Evolutionary conservation across 1,140 invertebrate genomes (phyloP).

Genomic region (Drosophila simulans): DNA sequence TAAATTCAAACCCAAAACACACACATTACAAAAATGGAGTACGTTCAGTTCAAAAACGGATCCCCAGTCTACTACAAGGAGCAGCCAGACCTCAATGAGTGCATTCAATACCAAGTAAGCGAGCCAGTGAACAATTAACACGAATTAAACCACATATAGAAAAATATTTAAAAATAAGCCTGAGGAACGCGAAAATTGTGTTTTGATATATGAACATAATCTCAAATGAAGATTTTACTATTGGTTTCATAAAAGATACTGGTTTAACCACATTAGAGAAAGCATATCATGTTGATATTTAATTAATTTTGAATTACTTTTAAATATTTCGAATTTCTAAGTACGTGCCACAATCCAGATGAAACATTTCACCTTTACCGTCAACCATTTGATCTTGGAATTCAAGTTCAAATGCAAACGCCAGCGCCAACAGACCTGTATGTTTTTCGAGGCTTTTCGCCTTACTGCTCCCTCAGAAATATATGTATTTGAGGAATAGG

Average conservation of each 20-base stretch:
- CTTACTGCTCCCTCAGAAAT: slow-evolving; percentile 32
- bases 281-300: no score
- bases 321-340: slow-evolving; percentile 18
- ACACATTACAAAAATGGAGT: slow-evolving; percentile 78
- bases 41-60: slow-evolving; percentile 84
- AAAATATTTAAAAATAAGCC: not conserved
- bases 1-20: slow-evolving; percentile 64
- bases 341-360: slow-evolving; percentile 6
- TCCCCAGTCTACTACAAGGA: slow-evolving; percentile 84
- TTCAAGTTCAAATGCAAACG: slow-evolving; percentile 76
- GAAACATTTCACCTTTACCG: slow-evolving; percentile 57
- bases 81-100: slow-evolving; percentile 83
- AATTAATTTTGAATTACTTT: not conserved
- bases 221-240: no score
- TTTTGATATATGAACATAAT: no score
- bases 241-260: no score
- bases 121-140: slow-evolving; percentile 7
- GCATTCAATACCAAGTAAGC: slow-evolving; percentile 85
- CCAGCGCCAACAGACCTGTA: slow-evolving; percentile 22
- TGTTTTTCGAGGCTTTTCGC: slow-evolving; percentile 22
- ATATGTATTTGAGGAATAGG: slow-evolving; percentile 20
- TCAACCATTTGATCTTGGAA: slow-evolving; percentile 58
- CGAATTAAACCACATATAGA: not conserved
- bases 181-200: no score
- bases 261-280: no score